Evolutionary conservation across 2,797 vertebrate genomes (phyloP).

Genomic region (Pseudochirops corinnae): DNA sequence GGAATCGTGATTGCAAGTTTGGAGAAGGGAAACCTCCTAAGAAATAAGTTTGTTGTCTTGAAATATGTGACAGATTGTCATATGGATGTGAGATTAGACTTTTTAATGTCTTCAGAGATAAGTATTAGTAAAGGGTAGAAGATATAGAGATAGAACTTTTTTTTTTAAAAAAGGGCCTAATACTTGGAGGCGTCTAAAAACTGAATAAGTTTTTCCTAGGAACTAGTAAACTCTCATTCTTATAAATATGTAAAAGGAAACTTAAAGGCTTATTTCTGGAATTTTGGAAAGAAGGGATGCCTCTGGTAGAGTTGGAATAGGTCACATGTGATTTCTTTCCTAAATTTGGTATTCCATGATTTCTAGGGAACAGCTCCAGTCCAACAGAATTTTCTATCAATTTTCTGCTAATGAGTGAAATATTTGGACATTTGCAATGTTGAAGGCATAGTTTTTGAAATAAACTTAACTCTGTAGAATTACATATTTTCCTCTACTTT

Average conservation of each 20-base stretch:
- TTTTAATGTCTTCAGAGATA: not conserved
- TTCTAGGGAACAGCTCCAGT: constrained; percentile 50
- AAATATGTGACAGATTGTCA: not conserved
- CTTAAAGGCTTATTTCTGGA: not conserved
- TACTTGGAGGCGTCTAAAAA: not conserved
- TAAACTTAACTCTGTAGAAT: constrained; percentile 74
- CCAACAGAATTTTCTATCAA: constrained; percentile 67
- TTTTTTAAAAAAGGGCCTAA: not conserved
- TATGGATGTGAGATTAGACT: not conserved
- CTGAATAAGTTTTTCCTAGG: not conserved
- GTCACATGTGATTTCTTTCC: not conserved
- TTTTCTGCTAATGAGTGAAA: constrained; percentile 74
- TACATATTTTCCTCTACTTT: constrained; percentile 77
- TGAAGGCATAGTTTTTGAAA: constrained; percentile 73
- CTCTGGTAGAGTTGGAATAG: not conserved
- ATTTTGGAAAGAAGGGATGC: not conserved
- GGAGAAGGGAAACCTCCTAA: not conserved
- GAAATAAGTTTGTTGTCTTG: not conserved
- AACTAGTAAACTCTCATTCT: not conserved
- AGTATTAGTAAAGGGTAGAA: not conserved
- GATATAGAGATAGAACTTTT: not conserved
- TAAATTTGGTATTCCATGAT: not conserved
- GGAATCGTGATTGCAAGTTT: not conserved
- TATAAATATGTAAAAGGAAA: not conserved
- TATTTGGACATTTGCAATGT: constrained; percentile 66